Evolutionary conservation across 2,797 vertebrate species (phyloP), one percentile per base, ranked within the genome.

Genomic region (Eleutherodactylus coqui): DNA sequence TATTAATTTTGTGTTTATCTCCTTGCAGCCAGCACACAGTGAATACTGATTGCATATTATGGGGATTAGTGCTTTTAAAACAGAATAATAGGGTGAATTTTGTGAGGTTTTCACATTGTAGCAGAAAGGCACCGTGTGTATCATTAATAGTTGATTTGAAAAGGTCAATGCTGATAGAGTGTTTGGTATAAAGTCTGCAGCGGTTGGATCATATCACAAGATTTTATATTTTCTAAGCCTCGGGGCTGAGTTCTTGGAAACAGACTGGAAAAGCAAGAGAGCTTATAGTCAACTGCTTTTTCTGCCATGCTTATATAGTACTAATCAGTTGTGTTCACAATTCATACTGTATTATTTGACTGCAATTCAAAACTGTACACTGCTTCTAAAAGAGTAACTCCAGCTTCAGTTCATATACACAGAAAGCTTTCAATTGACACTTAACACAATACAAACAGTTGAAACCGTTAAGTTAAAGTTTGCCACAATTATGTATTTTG

Each of bases 1-100:
- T 70, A 78, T 87, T 79, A 83, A 49, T 87, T 77, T 86, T 82
- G 58, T 78, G 79, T 86, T 70, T 75, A 83, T 87, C 80, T 83
- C n/a, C 73, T 83, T 55, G 60, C 73, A 45, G 32, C 29, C 51
- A 70, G 70, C 80, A 11, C 43, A 10, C 9, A 6, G 11, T 83
- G 85, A 87, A 87, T 87, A 79, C 80, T 78, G 76, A 87, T 79
- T 13, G 70, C 55, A 75, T 76, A 86, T 82, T 69, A 70, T 55
- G 34, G 64, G 60, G 45, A 69, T 76, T 82, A 82, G 49, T n/a
- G 58, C 41, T 29, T 49, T 75, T 34, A 53, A 24, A 36, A n/a
- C 32, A 58, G 58, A 82, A 76, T 82, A 82, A 75, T 78, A 38
- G 58, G 29, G 58, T 5, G 11, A 11, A 9, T 64, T 75, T 77